phyloP scores from a whole-genome alignment of 2,797 vertebrate species.

The Clamator glandarius region DNA sequence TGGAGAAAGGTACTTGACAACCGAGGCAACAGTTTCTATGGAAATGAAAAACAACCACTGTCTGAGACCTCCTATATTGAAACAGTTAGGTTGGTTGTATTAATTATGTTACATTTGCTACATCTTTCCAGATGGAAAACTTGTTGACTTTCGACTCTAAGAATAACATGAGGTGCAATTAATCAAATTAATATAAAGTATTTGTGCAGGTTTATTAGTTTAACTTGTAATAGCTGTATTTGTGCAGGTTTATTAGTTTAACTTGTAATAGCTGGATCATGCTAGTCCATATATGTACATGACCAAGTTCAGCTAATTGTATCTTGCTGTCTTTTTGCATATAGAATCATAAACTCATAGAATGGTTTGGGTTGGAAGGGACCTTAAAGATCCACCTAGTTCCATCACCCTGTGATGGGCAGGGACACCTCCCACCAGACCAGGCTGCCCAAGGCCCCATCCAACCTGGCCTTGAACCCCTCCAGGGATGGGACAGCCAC shows the following conservation, averaged over 20 bases:
- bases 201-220: not conserved
- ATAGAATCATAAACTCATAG: too few species aligned
- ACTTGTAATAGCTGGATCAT: not conserved
- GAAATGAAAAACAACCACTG: not conserved
- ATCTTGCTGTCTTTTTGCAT: not conserved
- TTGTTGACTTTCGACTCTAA: not conserved
- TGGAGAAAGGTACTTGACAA: not conserved
- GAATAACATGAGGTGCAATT: not conserved
- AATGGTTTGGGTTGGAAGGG: too few species aligned
- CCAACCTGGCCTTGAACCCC: too few species aligned
- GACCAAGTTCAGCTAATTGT: not conserved
- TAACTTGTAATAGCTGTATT: not conserved
- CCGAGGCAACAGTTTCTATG: not conserved
- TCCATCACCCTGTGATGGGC: too few species aligned
- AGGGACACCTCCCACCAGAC: too few species aligned
- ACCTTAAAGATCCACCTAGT: too few species aligned
- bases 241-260: not conserved
- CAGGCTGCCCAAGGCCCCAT: too few species aligned
- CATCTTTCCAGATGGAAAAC: not conserved
- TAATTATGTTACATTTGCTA: not conserved
- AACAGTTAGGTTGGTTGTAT: not conserved
- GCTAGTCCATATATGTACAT: accelerated
- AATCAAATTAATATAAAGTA: not conserved
- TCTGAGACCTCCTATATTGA: not conserved
- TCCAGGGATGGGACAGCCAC: too few species aligned